phyloP scores from a whole-genome alignment of 2,888 invertebrate species.

The Temnothorax rugatulus region DNA sequence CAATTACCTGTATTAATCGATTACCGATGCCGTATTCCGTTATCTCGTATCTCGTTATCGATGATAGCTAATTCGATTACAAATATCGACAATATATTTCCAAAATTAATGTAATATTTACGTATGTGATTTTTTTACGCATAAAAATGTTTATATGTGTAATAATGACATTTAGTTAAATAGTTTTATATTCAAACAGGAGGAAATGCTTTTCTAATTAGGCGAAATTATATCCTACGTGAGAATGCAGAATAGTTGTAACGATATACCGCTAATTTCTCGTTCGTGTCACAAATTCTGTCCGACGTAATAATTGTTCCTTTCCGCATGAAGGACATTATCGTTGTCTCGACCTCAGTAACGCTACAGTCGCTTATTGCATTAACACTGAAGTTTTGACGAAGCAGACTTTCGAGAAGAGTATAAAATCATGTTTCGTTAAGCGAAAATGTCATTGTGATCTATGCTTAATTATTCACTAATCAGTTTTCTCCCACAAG shows the following conservation, averaged over 20 bases:
- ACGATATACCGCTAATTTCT: neutral
- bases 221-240: neutral
- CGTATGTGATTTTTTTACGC: neutral
- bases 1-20: slow-evolving; percentile 45
- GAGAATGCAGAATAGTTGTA: neutral
- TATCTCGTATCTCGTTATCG: neutral
- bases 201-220: slow-evolving; percentile 3
- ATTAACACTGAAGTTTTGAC: slow-evolving; percentile 21
- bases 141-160: neutral
- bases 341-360: slow-evolving; percentile 11
- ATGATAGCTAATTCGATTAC: neutral
- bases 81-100: neutral
- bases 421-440: slow-evolving; percentile 18
- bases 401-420: slow-evolving; percentile 20
- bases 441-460: slow-evolving; percentile 2
- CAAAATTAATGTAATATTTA: slow-evolving; percentile 2
- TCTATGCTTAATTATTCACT: slow-evolving; percentile 14
- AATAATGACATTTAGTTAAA: neutral
- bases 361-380: slow-evolving; percentile 23
- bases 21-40: slow-evolving; percentile 23
- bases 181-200: neutral
- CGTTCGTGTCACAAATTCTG: neutral
- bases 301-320: slow-evolving; percentile 10
- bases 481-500: neutral
- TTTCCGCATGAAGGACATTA: neutral